These are phyloP conservation scores for Entelurus aequoreus DNA, from an alignment of 2,113 vertebrate genomes.

Conservation along the genomic window DNA sequence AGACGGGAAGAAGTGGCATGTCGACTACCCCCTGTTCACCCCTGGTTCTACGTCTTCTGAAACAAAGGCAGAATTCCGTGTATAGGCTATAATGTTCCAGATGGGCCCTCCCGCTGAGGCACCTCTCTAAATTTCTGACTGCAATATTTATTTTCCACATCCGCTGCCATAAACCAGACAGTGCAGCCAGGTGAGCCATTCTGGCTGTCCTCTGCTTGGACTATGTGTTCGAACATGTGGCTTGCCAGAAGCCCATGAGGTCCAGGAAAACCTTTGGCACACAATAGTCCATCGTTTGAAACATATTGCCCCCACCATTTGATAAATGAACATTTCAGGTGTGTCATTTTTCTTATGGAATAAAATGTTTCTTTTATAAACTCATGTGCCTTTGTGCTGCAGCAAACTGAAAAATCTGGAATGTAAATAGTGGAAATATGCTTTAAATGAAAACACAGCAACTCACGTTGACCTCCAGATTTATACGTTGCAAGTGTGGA, in stretches of 20 bases:
- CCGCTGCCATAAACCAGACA: background rate
- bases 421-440: too few relatives aligned
- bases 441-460: background rate
- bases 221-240: too few relatives aligned
- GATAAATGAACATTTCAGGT: background rate
- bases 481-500: background rate
- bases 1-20: background rate
- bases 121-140: background rate
- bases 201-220: background rate
- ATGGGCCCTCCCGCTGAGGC: background rate
- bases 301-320: background rate
- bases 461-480: background rate
- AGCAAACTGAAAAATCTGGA: background rate
- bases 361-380: background rate
- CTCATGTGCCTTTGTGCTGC: background rate
- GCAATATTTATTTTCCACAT: constrained; percentile 1
- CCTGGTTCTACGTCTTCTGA: background rate
- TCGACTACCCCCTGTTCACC: background rate
- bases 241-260: too few relatives aligned
- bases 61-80: background rate
- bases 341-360: background rate
- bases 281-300: background rate
- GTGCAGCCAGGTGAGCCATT: background rate
- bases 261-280: background rate
- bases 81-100: background rate